Evolutionary conservation across 2,888 invertebrate genomes (phyloP).

Genomic region (Drosophila stalkeri): DNA sequence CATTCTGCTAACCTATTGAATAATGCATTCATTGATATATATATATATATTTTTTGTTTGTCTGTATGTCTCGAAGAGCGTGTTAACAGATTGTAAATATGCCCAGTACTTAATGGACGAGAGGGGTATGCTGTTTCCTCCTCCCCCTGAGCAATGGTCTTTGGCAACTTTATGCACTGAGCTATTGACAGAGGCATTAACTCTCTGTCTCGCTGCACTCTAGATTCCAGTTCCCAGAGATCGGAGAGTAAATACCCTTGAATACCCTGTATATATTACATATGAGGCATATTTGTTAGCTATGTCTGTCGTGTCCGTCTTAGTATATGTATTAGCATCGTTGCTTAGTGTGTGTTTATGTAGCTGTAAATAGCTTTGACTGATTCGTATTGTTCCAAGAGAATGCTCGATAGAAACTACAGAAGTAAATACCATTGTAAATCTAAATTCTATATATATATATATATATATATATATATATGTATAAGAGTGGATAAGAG

Average conservation of each 20-base stretch:
- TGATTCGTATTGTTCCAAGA: neutral
- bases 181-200: neutral
- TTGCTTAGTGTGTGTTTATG: neutral
- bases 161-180: neutral
- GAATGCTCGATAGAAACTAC: no score
- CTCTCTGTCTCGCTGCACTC: neutral
- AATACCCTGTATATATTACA: neutral
- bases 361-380: neutral
- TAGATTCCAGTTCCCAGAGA: neutral
- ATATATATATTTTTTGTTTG: neutral
- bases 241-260: neutral
- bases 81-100: conserved; percentile 11
- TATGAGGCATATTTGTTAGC: neutral
- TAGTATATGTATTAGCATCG: neutral
- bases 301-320: conserved; percentile 4
- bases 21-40: neutral
- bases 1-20: conserved; percentile 4
- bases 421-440: neutral
- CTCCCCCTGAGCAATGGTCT: neutral
- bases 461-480: neutral
- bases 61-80: neutral
- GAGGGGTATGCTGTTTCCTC: neutral
- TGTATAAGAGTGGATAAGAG: neutral
- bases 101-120: conserved; percentile 7
- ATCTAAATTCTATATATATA: neutral